Conservation (phyloP, 2,797 vertebrate species). For the Notolepis coatsorum region DNA sequence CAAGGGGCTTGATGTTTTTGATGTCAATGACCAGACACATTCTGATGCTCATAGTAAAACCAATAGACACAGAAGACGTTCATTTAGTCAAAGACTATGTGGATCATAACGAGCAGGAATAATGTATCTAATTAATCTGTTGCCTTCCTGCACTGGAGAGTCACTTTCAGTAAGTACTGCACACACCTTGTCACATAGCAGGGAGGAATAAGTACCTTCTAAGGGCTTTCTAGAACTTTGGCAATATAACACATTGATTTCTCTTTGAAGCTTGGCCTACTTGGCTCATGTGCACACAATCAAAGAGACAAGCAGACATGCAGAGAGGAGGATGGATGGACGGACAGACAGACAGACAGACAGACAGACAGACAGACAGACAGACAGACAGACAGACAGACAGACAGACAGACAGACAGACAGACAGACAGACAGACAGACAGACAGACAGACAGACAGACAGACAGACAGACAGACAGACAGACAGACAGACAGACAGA, state of each 20-base stretch:
- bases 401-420: not conserved
- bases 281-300: conserved; percentile 33
- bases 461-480: not conserved
- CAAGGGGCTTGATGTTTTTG: too few relatives aligned
- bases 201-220: conserved; percentile 30
- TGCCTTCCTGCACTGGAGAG: conserved; percentile 26
- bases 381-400: conserved; percentile 6
- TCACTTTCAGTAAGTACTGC: conserved; percentile 27
- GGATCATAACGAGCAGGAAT: not conserved
- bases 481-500: not conserved
- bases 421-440: conserved; percentile 6
- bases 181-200: conserved; percentile 42
- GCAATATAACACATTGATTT: conserved; percentile 40
- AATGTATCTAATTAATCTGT: conserved; percentile 26
- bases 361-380: conserved; percentile 36
- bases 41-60: conserved; percentile 2
- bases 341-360: conserved; percentile 6
- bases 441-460: conserved; percentile 27
- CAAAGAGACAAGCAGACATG: conserved; percentile 3
- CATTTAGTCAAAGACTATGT: not conserved
- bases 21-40: not conserved
- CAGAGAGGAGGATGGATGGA: not conserved
- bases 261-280: conserved; percentile 32
- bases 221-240: conserved; percentile 32
- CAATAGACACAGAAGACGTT: not conserved